Percentiles rank a stretch among this genome's conserved stretches.
phyloP scores from a whole-genome alignment of 2,797 vertebrate species.

The Philypnodon macrostomus region DNA sequence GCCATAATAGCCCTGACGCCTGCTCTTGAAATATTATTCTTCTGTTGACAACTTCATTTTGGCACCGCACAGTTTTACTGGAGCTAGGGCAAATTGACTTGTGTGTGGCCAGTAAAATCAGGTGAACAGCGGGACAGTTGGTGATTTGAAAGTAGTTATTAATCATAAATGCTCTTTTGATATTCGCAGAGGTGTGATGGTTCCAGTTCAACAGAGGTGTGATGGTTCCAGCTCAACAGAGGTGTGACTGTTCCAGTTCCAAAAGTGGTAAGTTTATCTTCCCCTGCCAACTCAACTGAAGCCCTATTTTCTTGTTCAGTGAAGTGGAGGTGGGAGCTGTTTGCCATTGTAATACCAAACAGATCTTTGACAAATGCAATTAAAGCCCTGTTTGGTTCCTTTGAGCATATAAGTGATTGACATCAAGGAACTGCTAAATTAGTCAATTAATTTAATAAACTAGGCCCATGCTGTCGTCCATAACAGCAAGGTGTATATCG shows the following conservation, averaged over 20 bases:
- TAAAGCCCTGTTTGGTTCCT: constrained; percentile 55
- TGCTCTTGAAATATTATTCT: constrained; percentile 18
- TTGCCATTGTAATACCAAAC: constrained; percentile 61
- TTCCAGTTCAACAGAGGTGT: constrained; percentile 56
- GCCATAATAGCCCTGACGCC: constrained; percentile 1
- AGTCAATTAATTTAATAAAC: too few species aligned
- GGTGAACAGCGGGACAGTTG: constrained; percentile 36
- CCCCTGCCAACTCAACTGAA: constrained; percentile 51
- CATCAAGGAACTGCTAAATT: constrained; percentile 39
- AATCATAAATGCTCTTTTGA: constrained; percentile 51
- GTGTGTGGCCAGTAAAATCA: constrained; percentile 11
- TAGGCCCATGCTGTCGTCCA: too few species aligned
- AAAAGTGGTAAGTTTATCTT: constrained; percentile 64
- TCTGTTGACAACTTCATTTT: constrained; percentile 31
- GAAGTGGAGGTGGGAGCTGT: constrained; percentile 63
- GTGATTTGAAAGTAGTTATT: constrained; percentile 45
- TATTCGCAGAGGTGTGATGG: constrained; percentile 47
- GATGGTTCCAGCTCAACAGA: constrained; percentile 52
- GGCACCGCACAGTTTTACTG: neutral
- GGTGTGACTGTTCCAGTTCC: constrained; percentile 57
- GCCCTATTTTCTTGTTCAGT: constrained; percentile 64
- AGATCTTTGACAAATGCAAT: constrained; percentile 65
- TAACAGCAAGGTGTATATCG: too few species aligned
- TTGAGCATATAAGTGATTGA: constrained; percentile 57
- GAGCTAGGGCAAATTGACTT: constrained; percentile 10